Conservation (phyloP, 2,888 invertebrate species). For the Drosophila bunnanda region DNA sequence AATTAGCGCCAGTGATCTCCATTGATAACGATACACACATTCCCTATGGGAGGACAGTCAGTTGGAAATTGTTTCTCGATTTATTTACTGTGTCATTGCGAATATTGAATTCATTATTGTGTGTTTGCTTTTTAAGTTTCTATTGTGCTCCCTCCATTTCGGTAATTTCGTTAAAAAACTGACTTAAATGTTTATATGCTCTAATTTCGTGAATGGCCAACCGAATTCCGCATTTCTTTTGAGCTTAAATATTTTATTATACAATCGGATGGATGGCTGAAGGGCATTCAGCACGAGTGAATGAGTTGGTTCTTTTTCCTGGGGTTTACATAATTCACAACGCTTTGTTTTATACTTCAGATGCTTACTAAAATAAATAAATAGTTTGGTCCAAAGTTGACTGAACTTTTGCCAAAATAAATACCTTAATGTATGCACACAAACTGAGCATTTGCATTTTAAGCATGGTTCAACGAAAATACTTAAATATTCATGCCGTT, state of each 20-base stretch:
- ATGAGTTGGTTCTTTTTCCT: conserved; percentile 45
- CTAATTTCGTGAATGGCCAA: conserved; percentile 65
- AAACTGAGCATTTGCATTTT: conserved; percentile 52
- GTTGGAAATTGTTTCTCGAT: conserved; percentile 67
- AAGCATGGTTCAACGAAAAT: conserved; percentile 7
- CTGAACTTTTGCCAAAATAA: conserved; percentile 57
- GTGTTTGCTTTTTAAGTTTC: conserved; percentile 47
- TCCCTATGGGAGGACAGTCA: conserved; percentile 28
- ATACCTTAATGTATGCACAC: conserved; percentile 27
- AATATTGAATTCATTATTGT: conserved; percentile 53
- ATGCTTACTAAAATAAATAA: conserved; percentile 7
- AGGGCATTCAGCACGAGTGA: conserved; percentile 19
- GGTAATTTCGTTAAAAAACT: conserved; percentile 53
- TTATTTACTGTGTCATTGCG: conserved; percentile 75
- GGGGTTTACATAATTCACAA: conserved; percentile 19
- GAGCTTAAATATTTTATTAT: conserved; percentile 40
- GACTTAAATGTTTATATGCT: conserved; percentile 69
- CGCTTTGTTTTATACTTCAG: not conserved
- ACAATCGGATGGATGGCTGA: conserved; percentile 40
- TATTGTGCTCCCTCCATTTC: conserved; percentile 52
- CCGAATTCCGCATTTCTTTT: conserved; percentile 48
- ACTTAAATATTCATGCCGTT: conserved; percentile 58
- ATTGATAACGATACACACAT: conserved; percentile 58
- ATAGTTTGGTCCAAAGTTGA: conserved; percentile 48
- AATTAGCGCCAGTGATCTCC: conserved; percentile 68